phyloP scores from a whole-genome alignment of 2,888 invertebrate species.

The Apotomis betuletana region DNA sequence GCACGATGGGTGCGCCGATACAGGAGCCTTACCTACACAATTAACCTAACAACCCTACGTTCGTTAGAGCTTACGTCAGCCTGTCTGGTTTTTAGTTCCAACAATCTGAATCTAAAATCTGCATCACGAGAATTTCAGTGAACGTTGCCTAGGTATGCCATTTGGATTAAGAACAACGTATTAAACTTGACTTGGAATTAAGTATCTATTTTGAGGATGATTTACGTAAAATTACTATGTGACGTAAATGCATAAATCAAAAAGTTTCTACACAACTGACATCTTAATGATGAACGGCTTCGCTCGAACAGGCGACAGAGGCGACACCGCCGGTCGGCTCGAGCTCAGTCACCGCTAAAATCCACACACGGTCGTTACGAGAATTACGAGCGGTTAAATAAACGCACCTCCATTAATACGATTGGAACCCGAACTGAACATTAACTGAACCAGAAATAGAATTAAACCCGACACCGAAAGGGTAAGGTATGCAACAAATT shows the following conservation, averaged over 20 bases:
- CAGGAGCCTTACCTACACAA: constrained; percentile 56
- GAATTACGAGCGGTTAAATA: constrained; percentile 81
- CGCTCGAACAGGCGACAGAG: constrained; percentile 52
- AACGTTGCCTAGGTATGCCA: neutral
- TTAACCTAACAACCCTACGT: constrained; percentile 67
- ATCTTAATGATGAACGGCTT: constrained; percentile 57
- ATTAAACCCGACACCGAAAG: constrained; percentile 62
- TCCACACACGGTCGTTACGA: constrained; percentile 73
- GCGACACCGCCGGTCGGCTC: constrained; percentile 47
- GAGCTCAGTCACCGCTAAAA: constrained; percentile 65
- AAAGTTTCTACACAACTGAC: constrained; percentile 49
- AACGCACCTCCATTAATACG: constrained; percentile 75
- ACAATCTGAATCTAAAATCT: constrained; percentile 16
- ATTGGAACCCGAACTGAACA: constrained; percentile 65
- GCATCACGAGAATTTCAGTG: neutral
- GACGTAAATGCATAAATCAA: constrained; percentile 45
- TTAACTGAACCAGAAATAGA: constrained; percentile 76
- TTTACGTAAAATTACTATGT: constrained; percentile 13
- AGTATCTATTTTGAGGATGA: constrained; percentile 14
- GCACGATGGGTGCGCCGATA: constrained; percentile 51
- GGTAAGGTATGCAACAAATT: constrained; percentile 44
- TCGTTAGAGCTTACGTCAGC: constrained; percentile 51
- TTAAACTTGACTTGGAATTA: neutral
- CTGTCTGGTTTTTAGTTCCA: constrained; percentile 11
- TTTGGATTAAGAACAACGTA: neutral